A percentile compares a stretch with the other conserved stretches of the same genome.
phyloP scores from a whole-genome alignment of 2,888 invertebrate genomes.

The Esperia sulphurella region DNA sequence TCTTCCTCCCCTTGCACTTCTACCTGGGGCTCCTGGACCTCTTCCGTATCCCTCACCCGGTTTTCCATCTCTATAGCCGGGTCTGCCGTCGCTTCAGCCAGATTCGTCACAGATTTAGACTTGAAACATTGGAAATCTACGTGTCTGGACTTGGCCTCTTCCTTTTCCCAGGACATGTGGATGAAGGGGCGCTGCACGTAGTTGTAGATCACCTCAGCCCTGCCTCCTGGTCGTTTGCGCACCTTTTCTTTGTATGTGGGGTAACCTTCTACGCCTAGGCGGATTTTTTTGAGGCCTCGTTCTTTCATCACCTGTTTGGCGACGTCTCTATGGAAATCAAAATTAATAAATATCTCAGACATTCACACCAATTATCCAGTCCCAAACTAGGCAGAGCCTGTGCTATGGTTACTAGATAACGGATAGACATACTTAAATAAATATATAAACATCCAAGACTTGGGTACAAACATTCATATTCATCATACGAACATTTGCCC shows the following conservation, averaged over 20 bases:
- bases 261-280: conserved; percentile 99
- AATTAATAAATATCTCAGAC: no score
- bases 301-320: conserved; percentile 99
- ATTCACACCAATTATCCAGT: no score
- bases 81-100: conserved; percentile 96
- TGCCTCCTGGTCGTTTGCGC: conserved; percentile 94
- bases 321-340: conserved; percentile 85
- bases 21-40: conserved; percentile 21
- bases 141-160: conserved; percentile 98
- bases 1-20: conserved; percentile 27
- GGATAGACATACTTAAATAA: no score
- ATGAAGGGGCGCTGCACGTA: conserved; percentile 99
- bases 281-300: conserved; percentile 98
- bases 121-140: conserved; percentile 99
- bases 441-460: no score
- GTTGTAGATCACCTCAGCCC: conserved; percentile 98
- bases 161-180: conserved; percentile 99
- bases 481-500: no score
- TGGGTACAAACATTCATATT: no score
- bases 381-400: no score
- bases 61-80: conserved; percentile 85
- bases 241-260: conserved; percentile 99
- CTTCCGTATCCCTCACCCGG: conserved; percentile 33
- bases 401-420: no score
- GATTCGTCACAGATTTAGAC: conserved; percentile 97